A percentile compares a stretch with the other conserved stretches of the same genome.
Conservation (phyloP, 2,888 invertebrate species). For the Diachrysia chrysitis region DNA sequence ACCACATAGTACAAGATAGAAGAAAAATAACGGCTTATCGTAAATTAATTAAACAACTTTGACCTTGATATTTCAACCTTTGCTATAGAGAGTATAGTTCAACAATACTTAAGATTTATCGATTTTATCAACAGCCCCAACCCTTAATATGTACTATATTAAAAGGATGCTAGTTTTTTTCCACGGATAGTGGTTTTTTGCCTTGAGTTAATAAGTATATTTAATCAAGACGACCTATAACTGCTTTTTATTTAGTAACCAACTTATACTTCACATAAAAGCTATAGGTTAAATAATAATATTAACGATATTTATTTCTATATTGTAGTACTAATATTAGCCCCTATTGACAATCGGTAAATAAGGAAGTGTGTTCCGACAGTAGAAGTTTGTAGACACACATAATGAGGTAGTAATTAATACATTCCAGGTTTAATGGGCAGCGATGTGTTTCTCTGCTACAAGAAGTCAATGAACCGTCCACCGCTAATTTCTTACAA, state of each 20-base stretch:
- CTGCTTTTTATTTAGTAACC: not conserved
- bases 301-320: not conserved
- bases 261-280: not conserved
- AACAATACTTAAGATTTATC: not conserved
- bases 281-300: not conserved
- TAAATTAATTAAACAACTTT: not conserved
- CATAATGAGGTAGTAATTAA: slow-evolving; percentile 9
- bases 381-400: not conserved
- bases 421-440: slow-evolving; percentile 92
- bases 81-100: not conserved
- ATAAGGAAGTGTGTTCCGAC: too few species aligned
- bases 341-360: too few species aligned
- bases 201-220: too few species aligned
- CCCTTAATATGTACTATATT: not conserved
- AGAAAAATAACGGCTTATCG: not conserved
- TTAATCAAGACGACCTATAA: too few species aligned
- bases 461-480: slow-evolving; percentile 99
- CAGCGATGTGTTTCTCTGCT: slow-evolving; percentile 99
- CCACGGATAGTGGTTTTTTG: not conserved
- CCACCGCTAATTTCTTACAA: slow-evolving; percentile 98
- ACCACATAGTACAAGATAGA: not conserved
- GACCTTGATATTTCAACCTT: not conserved
- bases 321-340: not conserved
- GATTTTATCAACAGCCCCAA: not conserved
- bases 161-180: not conserved